Percentiles rank a stretch among this genome's conserved stretches.
Conservation (phyloP, 2,888 invertebrate genomes). For the Eilema griseolum region DNA sequence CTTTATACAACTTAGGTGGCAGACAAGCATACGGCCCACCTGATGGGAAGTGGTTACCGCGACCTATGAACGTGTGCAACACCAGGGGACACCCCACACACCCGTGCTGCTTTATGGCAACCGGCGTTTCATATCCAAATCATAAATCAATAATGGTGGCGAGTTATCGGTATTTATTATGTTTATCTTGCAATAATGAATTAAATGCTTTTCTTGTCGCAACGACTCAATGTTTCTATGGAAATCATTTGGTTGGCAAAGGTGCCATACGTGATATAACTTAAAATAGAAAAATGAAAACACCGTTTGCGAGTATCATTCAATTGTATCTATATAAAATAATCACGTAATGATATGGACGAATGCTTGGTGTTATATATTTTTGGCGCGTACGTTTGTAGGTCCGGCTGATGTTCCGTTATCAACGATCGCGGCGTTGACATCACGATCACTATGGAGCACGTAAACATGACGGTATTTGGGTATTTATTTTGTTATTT, state of each 20-base stretch:
- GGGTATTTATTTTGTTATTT: conserved; percentile 34
- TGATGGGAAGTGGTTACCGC: too few relatives aligned
- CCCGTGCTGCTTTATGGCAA: too few relatives aligned
- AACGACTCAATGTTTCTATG: conserved; percentile 37
- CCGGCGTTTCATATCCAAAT: neutral
- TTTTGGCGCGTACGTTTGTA: conserved; percentile 59
- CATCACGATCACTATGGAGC: conserved; percentile 45
- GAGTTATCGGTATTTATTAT: neutral
- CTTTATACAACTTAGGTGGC: too few relatives aligned
- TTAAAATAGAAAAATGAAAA: conserved; percentile 45
- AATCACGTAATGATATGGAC: conserved; percentile 61
- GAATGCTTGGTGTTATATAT: conserved; percentile 50
- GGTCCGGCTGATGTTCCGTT: conserved; percentile 65
- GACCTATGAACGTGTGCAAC: too few relatives aligned
- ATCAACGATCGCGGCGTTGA: conserved; percentile 45
- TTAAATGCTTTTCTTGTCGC: conserved; percentile 29
- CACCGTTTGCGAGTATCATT: conserved; percentile 50
- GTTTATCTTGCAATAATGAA: conserved; percentile 17
- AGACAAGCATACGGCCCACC: too few relatives aligned
- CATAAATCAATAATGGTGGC: conserved; percentile 15
- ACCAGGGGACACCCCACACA: too few relatives aligned
- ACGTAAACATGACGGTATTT: conserved; percentile 27
- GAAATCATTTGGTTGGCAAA: neutral
- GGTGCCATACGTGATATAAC: conserved; percentile 62
- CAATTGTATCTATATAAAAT: conserved; percentile 56